Percentiles rank a stretch among this genome's conserved stretches.
Evolutionary conservation across 2,888 invertebrate species (phyloP).

Genomic region (Thera obeliscata): DNA sequence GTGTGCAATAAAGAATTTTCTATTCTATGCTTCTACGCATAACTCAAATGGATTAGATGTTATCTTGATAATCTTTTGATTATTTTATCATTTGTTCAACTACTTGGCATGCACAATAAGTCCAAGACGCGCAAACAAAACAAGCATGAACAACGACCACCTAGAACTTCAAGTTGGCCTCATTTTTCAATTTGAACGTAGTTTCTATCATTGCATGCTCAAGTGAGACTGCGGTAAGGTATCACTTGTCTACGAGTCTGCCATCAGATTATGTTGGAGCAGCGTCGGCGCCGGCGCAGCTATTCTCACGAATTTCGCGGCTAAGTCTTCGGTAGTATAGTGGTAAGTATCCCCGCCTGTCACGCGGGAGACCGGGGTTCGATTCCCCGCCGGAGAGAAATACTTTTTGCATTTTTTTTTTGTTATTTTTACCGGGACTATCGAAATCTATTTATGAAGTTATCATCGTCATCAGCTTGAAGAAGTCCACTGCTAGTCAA

Average conservation of each 20-base stretch:
- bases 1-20: too few species aligned
- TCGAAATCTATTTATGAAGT: too few species aligned
- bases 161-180: conserved; percentile 29
- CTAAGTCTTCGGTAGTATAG: conserved; percentile 82
- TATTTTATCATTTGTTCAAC: conserved; percentile 22
- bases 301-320: conserved; percentile 83
- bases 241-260: conserved; percentile 45
- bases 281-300: conserved; percentile 67
- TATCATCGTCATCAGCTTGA: too few species aligned
- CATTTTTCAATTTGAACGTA: conserved; percentile 39
- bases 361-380: conserved; percentile 86
- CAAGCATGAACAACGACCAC: conserved; percentile 25
- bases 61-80: conserved; percentile 23
- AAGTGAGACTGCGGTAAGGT: conserved; percentile 35
- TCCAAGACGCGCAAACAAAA: conserved; percentile 20
- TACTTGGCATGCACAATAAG: conserved; percentile 19
- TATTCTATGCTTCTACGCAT: conserved; percentile 7
- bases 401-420: conserved; percentile 41
- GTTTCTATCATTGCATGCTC: conserved; percentile 36
- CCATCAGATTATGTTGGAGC: conserved; percentile 58
- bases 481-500: too few species aligned
- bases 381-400: conserved; percentile 82
- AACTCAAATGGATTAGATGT: conserved; percentile 23
- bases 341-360: conserved; percentile 85
- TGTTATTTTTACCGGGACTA: too few species aligned